Conservation (phyloP, 2,113 vertebrate species). For the Stictonetta naevosa region DNA sequence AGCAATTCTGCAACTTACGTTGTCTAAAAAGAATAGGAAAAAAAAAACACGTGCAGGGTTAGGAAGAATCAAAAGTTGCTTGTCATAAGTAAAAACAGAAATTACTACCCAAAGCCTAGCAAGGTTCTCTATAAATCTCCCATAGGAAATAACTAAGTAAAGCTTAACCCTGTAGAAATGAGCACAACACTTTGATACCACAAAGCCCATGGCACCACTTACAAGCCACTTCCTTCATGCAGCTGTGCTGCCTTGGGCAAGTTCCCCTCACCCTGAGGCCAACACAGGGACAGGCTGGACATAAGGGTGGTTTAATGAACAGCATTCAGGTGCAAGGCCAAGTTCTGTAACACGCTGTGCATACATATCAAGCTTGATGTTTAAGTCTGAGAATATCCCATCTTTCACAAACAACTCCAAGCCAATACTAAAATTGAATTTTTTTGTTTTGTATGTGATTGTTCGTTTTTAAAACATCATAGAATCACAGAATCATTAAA, state of each 20-base stretch:
- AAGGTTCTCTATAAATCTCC: fast-evolving
- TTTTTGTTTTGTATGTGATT: background rate
- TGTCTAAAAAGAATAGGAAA: background rate
- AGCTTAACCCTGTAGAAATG: background rate
- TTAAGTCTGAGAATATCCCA: background rate
- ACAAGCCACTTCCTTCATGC: background rate
- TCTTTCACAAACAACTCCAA: background rate
- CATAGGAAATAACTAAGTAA: background rate
- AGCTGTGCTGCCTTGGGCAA: fast-evolving
- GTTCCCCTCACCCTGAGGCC: no score
- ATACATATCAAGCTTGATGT: background rate
- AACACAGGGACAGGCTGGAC: background rate
- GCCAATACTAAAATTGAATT: background rate
- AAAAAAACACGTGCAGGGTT: background rate
- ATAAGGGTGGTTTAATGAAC: background rate
- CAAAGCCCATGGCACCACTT: background rate
- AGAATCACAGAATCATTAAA: no score
- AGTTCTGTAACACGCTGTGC: background rate
- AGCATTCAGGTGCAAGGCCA: background rate
- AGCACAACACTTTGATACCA: background rate
- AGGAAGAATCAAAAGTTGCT: background rate
- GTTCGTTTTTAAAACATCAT: background rate
- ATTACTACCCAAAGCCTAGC: background rate
- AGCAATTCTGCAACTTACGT: background rate
- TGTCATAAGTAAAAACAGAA: background rate